Evolutionary conservation across 1,140 invertebrate species (phyloP), one percentile per base, ranked within the genome.

Genomic region (Magallana ariakensis): DNA sequence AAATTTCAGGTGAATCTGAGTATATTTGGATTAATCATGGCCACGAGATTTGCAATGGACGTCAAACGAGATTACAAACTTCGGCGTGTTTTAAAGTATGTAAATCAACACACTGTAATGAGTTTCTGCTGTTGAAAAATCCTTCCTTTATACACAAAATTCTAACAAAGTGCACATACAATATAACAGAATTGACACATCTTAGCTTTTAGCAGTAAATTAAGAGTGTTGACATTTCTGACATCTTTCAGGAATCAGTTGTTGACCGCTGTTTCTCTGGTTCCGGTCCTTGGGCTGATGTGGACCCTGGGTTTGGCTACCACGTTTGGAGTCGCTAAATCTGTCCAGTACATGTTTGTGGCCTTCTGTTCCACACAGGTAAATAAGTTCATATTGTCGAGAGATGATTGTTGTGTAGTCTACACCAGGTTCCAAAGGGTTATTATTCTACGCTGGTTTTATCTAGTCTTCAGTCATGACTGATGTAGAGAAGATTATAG

Each of bases 311-410:
- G 90, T 0, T 46, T 91, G 46, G 85, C 87, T 15, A 80, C 87
- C 0, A n/a, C 88, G 1, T 58, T 54, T 53, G 83, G 80, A 56
- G 53, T 53, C 6, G 60, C 85, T 10, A 86, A 60, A 19, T 46
- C 46, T 5, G 62, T 60, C 6, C 88, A 89, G 75, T 91, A 91
- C 53, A 10, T 91, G 11, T 91, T 90, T 85, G 90, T 91, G n/a
- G 66, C 88, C 15, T 13, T 91, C 56, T 88, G 86, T 19, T 88
- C 90, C 26, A 85, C 87, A 2, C 90, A 91, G 89, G 90, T 91
- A 54, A n/a, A 57, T 56, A 26, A 8, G n/a, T 15, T 9, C 55
- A 82, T 33, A 2, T 0, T 46, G 33, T 46, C 33, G 33, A 46
- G 33, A 46, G 0, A 4, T 46, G 5, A 46, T 46, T 4, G 33